Percentiles rank a stretch among this genome's conserved stretches.
These are phyloP conservation scores for Globodera rostochiensis DNA, from an alignment of 1,140 invertebrate genomes.

Conservation along the genomic window DNA sequence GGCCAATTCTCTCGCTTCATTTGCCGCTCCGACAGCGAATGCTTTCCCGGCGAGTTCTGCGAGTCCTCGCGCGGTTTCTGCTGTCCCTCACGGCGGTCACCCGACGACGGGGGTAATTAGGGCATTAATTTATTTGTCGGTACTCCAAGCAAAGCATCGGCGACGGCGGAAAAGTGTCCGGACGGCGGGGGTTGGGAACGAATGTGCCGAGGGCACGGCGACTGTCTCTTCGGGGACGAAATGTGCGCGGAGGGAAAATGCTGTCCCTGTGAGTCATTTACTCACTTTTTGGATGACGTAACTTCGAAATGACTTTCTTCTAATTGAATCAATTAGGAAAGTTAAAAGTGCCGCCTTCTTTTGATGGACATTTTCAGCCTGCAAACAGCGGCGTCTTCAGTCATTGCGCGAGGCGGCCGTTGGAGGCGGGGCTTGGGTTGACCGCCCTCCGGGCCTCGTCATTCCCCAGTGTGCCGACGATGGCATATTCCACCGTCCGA, in stretches of 20 bases:
- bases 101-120: not conserved
- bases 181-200: conserved; percentile 35
- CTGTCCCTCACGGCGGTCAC: conserved; percentile 16
- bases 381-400: conserved; percentile 33
- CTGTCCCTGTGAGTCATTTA: conserved; percentile 36
- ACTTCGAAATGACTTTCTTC: not conserved
- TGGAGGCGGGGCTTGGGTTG: not conserved
- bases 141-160: not conserved
- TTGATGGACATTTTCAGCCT: conserved; percentile 26
- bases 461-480: conserved; percentile 43
- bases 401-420: conserved; percentile 23
- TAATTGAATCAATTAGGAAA: conserved; percentile 19
- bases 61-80: conserved; percentile 26
- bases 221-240: conserved; percentile 46
- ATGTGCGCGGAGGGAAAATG: conserved; percentile 48
- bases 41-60: conserved; percentile 39
- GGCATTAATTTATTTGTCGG: conserved; percentile 21
- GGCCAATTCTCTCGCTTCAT: conserved; percentile 33
- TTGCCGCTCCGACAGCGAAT: conserved; percentile 36
- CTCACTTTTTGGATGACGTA: not conserved
- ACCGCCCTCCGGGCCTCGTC: not conserved
- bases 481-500: conserved; percentile 24
- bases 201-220: conserved; percentile 33
- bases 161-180: conserved; percentile 24
- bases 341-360: not conserved